A percentile compares a stretch with the other conserved stretches of the same genome.
These are phyloP conservation scores for Trichopoda pennipes DNA, from an alignment of 2,888 invertebrate species.

Conservation along the genomic window DNA sequence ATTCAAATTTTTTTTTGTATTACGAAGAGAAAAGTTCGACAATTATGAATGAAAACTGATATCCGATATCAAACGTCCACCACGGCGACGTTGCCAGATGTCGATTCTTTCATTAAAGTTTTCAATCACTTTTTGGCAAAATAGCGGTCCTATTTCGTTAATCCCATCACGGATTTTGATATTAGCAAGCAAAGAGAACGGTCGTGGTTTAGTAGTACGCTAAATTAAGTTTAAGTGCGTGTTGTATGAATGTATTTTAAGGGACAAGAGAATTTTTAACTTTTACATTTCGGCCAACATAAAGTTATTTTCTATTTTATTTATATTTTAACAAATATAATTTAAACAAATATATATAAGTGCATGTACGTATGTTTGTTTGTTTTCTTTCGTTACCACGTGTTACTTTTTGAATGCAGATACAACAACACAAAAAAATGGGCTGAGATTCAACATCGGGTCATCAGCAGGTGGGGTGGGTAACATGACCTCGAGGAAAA, in stretches of 20 bases:
- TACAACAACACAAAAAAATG: slow-evolving; percentile 38
- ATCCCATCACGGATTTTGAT: too few species aligned
- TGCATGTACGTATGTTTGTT: background rate
- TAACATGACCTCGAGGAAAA: too few species aligned
- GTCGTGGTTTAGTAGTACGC: slow-evolving; percentile 22
- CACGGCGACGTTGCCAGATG: too few species aligned
- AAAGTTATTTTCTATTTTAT: slow-evolving; percentile 17
- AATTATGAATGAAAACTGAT: too few species aligned
- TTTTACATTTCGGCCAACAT: slow-evolving; percentile 23
- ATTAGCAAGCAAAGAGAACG: slow-evolving; percentile 58
- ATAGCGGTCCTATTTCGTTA: too few species aligned
- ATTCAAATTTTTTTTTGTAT: too few species aligned
- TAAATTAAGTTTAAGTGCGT: slow-evolving; percentile 13
- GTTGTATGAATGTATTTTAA: slow-evolving; percentile 8
- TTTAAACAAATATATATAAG: background rate
- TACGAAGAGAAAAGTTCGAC: too few species aligned
- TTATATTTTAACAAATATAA: slow-evolving; percentile 13
- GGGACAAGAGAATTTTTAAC: slow-evolving; percentile 12
- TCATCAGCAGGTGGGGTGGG: too few species aligned
- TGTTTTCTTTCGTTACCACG: slow-evolving; percentile 21
- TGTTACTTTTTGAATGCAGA: slow-evolving; percentile 47
- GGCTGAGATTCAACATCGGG: too few species aligned
- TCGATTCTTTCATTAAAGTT: too few species aligned
- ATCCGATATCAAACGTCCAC: too few species aligned
- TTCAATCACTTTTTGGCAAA: too few species aligned